Conservation (phyloP, 2,113 vertebrate species). For the Gambusia affinis region DNA sequence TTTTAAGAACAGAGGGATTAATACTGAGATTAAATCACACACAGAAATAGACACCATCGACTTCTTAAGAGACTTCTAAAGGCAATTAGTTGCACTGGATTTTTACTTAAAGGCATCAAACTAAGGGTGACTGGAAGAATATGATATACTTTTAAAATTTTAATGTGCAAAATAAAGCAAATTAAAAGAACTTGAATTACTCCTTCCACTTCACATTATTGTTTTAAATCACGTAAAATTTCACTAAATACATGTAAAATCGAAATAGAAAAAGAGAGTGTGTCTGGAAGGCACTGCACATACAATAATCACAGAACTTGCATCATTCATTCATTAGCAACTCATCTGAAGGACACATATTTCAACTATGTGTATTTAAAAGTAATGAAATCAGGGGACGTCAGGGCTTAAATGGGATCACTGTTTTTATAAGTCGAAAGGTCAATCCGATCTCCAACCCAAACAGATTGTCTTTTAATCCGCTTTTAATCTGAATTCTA, state of each 20-base stretch:
- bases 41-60: no score
- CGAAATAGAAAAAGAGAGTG: neutral
- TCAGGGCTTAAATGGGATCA: neutral
- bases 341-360: neutral
- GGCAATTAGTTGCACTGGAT: no score
- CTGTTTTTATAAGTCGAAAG: neutral
- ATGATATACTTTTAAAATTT: neutral
- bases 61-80: no score
- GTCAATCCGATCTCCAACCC: conserved; percentile 35
- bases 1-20: no score
- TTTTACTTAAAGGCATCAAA: neutral
- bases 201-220: neutral
- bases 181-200: neutral
- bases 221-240: neutral
- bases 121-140: neutral
- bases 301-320: neutral
- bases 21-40: no score
- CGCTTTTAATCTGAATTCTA: conserved; percentile 13
- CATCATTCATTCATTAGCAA: neutral
- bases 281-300: neutral
- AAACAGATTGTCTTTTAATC: conserved; percentile 32
- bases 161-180: no score
- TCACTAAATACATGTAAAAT: neutral
- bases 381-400: neutral
- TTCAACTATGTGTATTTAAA: neutral